These are phyloP conservation scores for Spodoptera picta DNA, from an alignment of 2,888 invertebrate species.

Conservation along the genomic window DNA sequence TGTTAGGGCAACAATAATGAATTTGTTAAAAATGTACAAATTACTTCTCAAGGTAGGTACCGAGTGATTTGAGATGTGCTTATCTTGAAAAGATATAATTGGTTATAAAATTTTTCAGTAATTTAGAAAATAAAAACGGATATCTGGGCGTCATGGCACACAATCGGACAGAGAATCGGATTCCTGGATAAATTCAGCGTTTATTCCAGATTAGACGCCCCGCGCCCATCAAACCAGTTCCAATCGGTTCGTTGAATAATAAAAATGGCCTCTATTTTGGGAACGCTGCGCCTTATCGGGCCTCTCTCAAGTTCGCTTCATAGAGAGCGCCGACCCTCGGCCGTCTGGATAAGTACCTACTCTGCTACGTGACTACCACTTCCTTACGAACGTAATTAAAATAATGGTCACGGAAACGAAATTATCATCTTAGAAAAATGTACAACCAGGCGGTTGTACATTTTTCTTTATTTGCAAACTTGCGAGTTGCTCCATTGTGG, in stretches of 20 bases:
- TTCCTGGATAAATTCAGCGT: slow-evolving; percentile 69
- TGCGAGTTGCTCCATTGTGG: slow-evolving; percentile 8
- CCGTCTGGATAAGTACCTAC: slow-evolving; percentile 48
- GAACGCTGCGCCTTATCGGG: slow-evolving; percentile 80
- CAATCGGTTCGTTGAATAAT: slow-evolving; percentile 80
- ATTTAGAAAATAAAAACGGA: slow-evolving; percentile 11
- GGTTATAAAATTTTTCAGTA: slow-evolving; percentile 12
- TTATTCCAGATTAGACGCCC: slow-evolving; percentile 73
- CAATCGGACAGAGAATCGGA: slow-evolving; percentile 40
- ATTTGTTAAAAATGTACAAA: neutral
- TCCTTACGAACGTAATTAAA: slow-evolving; percentile 46
- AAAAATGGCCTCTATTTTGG: slow-evolving; percentile 83
- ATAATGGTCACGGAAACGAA: slow-evolving; percentile 31
- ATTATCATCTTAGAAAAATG: slow-evolving; percentile 21
- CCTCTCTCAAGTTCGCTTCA: slow-evolving; percentile 66
- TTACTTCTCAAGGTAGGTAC: no score
- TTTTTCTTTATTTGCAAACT: no score
- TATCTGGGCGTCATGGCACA: slow-evolving; percentile 1
- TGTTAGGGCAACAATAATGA: neutral
- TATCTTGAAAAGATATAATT: neutral
- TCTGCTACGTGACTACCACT: slow-evolving; percentile 29
- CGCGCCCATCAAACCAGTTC: slow-evolving; percentile 80
- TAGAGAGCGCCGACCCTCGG: slow-evolving; percentile 58
- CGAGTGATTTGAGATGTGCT: no score
- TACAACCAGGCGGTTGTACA: no score